These are phyloP conservation scores for Drosophila helvetica DNA, from an alignment of 2,888 invertebrate species.

Conservation along the genomic window DNA sequence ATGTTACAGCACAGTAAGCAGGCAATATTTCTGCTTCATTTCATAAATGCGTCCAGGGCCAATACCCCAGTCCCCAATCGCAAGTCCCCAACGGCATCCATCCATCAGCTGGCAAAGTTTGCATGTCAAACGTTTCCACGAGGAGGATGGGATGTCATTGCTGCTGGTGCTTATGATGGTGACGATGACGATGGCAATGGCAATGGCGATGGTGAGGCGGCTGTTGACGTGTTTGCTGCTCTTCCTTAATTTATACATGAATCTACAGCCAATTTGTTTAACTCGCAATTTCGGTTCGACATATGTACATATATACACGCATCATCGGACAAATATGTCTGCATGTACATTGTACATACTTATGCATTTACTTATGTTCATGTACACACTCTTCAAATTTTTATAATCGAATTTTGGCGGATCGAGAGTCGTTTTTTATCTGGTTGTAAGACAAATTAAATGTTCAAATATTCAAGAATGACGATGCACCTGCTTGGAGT, in stretches of 20 bases:
- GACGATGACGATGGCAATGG: conserved; percentile 9
- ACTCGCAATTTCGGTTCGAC: background rate
- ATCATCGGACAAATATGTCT: too few relatives aligned
- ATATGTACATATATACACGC: background rate
- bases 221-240: background rate
- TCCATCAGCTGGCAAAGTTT: conserved; percentile 60
- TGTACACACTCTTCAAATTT: background rate
- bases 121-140: conserved; percentile 63
- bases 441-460: background rate
- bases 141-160: background rate
- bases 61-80: conserved; percentile 61
- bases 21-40: conserved; percentile 75
- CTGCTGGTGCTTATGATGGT: conserved; percentile 35
- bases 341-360: too few relatives aligned
- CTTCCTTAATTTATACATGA: conserved; percentile 65
- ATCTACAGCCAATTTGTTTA: conserved; percentile 31
- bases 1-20: conserved; percentile 76
- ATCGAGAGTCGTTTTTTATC: background rate
- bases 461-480: background rate
- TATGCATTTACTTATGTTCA: background rate
- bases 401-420: background rate
- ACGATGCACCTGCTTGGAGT: background rate
- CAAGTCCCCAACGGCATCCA: conserved; percentile 38
- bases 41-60: conserved; percentile 61
- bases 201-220: background rate